phyloP scores from a whole-genome alignment of 2,888 invertebrate species.

The Lymantria dispar region DNA sequence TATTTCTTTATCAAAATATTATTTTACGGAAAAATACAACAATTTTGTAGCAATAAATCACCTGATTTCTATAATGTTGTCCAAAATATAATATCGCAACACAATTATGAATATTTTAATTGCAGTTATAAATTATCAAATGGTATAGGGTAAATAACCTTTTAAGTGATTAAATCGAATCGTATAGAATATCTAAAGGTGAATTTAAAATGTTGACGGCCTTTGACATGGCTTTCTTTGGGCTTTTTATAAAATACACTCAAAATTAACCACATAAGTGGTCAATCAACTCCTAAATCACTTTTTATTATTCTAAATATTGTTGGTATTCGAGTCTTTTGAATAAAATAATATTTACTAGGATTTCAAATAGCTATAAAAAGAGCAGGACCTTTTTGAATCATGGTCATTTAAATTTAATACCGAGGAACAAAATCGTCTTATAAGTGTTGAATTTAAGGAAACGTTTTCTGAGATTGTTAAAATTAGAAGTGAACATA shows the following conservation, averaged over 20 bases:
- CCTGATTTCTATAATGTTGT: no score
- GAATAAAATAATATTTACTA: not conserved
- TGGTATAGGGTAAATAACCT: constrained; percentile 2
- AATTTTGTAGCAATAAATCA: no score
- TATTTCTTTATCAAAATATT: no score
- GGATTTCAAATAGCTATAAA: constrained; percentile 3
- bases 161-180: not conserved
- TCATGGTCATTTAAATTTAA: constrained; percentile 4
- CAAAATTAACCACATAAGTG: not conserved
- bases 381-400: not conserved
- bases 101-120: not conserved
- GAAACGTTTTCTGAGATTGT: not conserved
- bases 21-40: no score
- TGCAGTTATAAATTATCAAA: not conserved
- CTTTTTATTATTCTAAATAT: not conserved
- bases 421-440: not conserved
- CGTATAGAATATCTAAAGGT: not conserved
- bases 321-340: not conserved
- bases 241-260: not conserved
- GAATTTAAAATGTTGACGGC: not conserved
- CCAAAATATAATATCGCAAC: not conserved
- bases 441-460: not conserved
- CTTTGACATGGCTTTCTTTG: not conserved
- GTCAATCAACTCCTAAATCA: constrained; percentile 1
- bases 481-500: not conserved